Evolutionary conservation across 2,888 invertebrate genomes (phyloP).

Genomic region (Diplazon laetatorius): DNA sequence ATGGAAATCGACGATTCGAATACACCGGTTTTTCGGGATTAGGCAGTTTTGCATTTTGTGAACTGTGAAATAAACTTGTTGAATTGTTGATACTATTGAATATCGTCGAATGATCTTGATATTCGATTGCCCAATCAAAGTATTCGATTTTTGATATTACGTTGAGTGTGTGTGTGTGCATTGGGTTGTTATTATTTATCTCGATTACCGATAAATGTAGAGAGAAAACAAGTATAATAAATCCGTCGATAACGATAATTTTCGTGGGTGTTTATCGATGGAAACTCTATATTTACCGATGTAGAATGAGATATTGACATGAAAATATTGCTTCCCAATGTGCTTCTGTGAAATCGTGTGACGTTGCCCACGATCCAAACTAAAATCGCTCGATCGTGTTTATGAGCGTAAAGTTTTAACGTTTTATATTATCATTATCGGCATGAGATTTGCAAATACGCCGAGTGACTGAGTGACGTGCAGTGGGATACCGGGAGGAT

Average conservation of each 20-base stretch:
- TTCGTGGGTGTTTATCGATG: background rate
- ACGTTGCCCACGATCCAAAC: background rate
- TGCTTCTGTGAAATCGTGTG: slow-evolving; percentile 28
- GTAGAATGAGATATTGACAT: background rate
- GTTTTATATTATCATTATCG: background rate
- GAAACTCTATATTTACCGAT: slow-evolving; percentile 2
- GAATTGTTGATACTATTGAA: background rate
- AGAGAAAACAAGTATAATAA: background rate
- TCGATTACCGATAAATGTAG: slow-evolving; percentile 34
- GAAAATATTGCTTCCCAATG: slow-evolving; percentile 40
- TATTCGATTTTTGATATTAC: background rate
- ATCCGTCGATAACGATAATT: slow-evolving; percentile 23
- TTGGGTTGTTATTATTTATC: slow-evolving; percentile 18
- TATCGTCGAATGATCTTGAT: slow-evolving; percentile 8
- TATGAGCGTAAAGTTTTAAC: slow-evolving; percentile 39
- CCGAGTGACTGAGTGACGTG: slow-evolving; percentile 18
- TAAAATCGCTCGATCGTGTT: background rate
- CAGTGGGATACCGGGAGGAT: slow-evolving; percentile 13
- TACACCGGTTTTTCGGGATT: background rate
- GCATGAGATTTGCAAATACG: background rate
- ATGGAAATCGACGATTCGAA: slow-evolving; percentile 50
- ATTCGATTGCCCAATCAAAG: too few relatives aligned
- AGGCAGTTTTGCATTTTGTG: background rate
- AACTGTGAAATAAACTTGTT: slow-evolving; percentile 37
- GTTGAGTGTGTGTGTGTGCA: slow-evolving; percentile 21